A percentile compares a stretch with the other conserved stretches of the same genome.
These are phyloP conservation scores for Sarcophaga peregrina DNA, from an alignment of 1,140 invertebrate species.

Conservation along the genomic window DNA sequence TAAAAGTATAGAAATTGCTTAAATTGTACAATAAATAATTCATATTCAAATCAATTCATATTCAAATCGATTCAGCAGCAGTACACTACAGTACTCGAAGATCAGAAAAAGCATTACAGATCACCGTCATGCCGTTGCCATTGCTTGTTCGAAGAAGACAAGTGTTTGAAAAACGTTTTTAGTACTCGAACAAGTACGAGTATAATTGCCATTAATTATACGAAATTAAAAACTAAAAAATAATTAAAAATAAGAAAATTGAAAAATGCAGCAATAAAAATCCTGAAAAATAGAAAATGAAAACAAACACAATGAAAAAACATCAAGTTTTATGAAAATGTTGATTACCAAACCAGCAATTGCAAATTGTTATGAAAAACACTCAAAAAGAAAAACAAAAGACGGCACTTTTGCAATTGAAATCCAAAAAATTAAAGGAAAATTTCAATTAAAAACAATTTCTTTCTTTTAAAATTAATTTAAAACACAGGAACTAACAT, in stretches of 20 bases:
- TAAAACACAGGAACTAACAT: not conserved
- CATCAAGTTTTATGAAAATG: not conserved
- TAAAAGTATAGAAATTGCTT: not conserved
- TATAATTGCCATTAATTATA: too few relatives aligned
- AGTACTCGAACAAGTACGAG: constrained; percentile 18
- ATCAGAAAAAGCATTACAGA: too few relatives aligned
- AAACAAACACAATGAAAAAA: not conserved
- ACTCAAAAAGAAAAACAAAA: too few relatives aligned
- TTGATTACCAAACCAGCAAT: not conserved
- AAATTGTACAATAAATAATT: not conserved
- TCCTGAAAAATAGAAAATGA: constrained; percentile 29
- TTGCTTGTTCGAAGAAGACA: not conserved
- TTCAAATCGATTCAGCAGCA: too few relatives aligned
- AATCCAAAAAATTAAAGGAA: not conserved
- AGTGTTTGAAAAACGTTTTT: constrained; percentile 27
- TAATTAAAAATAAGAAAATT: too few relatives aligned
- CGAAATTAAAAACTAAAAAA: too few relatives aligned
- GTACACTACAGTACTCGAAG: too few relatives aligned
- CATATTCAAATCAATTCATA: not conserved
- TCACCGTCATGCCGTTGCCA: too few relatives aligned
- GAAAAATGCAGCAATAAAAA: too few relatives aligned
- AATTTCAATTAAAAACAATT: constrained; percentile 12
- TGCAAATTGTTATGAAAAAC: not conserved
- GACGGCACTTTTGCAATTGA: not conserved
- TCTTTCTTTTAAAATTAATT: not conserved